These are phyloP conservation scores for Daktulosphaira vitifoliae DNA, from an alignment of 1,140 invertebrate genomes.

Conservation along the genomic window DNA sequence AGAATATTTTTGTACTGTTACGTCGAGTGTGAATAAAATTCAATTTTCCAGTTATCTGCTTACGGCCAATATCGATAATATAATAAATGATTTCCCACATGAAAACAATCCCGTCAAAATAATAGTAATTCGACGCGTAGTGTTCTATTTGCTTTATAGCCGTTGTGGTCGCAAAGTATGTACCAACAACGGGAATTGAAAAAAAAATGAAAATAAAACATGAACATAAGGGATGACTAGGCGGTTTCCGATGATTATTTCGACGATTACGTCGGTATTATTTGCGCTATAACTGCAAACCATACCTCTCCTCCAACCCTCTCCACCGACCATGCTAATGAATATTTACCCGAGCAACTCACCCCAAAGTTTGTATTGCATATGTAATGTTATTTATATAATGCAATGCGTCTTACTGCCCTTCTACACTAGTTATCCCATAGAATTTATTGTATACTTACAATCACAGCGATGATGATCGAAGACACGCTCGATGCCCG, in stretches of 20 bases:
- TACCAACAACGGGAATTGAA: constrained; percentile 11
- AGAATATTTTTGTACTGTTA: too few species aligned
- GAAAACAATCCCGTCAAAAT: too few species aligned
- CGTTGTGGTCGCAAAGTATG: background rate
- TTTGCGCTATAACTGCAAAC: constrained; percentile 28
- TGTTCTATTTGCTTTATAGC: too few species aligned
- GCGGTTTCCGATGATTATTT: constrained; percentile 33
- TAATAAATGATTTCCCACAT: too few species aligned
- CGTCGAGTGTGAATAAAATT: too few species aligned
- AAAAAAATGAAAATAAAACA: constrained; percentile 10
- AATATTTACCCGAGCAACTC: constrained; percentile 28
- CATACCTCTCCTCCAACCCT: background rate
- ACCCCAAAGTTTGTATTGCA: constrained; percentile 25
- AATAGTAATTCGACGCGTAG: too few species aligned
- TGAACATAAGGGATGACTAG: constrained; percentile 31
- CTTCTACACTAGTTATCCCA: background rate
- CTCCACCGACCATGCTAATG: constrained; percentile 19
- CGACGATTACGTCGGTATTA: constrained; percentile 25
- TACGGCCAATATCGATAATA: too few species aligned
- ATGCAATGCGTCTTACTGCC: constrained; percentile 12
- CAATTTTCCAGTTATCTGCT: too few species aligned
- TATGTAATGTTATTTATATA: constrained; percentile 33
- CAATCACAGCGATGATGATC: too few species aligned
- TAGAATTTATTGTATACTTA: too few species aligned
- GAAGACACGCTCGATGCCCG: too few species aligned